Conservation (phyloP, 1,140 invertebrate species). For the Apis laboriosa region DNA sequence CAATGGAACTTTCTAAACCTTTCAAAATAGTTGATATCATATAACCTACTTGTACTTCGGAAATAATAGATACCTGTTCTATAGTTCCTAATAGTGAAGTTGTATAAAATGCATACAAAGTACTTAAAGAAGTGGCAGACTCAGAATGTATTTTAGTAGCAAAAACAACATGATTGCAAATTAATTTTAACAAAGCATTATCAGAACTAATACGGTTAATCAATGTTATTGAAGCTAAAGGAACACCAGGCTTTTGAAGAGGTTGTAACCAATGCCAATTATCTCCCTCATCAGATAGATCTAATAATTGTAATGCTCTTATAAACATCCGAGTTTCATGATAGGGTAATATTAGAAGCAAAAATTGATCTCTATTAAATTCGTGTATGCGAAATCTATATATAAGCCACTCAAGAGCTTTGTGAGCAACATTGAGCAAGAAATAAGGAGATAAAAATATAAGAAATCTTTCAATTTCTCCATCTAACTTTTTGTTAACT, state of each 20-base stretch:
- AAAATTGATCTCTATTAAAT: slow-evolving; percentile 91
- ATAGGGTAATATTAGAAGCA: slow-evolving; percentile 93
- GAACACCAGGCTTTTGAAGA: slow-evolving; percentile 87
- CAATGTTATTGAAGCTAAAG: slow-evolving; percentile 86
- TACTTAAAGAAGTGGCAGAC: slow-evolving; percentile 83
- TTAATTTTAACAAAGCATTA: slow-evolving; percentile 86
- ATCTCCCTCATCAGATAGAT: slow-evolving; percentile 83
- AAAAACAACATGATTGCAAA: slow-evolving; percentile 86
- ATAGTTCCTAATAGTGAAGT: slow-evolving; percentile 87
- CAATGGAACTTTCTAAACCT: slow-evolving; percentile 85
- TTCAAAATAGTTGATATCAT: slow-evolving; percentile 86
- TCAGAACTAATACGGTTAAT: slow-evolving; percentile 87
- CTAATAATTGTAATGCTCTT: slow-evolving; percentile 88
- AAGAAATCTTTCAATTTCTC: slow-evolving; percentile 90
- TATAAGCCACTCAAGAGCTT: slow-evolving; percentile 96
- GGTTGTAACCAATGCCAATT: slow-evolving; percentile 90
- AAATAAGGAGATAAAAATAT: slow-evolving; percentile 93
- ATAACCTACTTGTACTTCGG: slow-evolving; percentile 86
- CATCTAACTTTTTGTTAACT: slow-evolving; percentile 89
- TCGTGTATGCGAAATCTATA: slow-evolving; percentile 93
- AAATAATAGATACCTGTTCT: slow-evolving; percentile 81
- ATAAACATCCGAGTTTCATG: slow-evolving; percentile 95
- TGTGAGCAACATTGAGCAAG: slow-evolving; percentile 90
- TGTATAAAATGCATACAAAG: slow-evolving; percentile 90
- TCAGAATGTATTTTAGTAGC: slow-evolving; percentile 85